Evolutionary conservation across 2,888 invertebrate species (phyloP), one percentile per base, ranked within the genome.

Genomic region (Drosophila acutilabella): DNA sequence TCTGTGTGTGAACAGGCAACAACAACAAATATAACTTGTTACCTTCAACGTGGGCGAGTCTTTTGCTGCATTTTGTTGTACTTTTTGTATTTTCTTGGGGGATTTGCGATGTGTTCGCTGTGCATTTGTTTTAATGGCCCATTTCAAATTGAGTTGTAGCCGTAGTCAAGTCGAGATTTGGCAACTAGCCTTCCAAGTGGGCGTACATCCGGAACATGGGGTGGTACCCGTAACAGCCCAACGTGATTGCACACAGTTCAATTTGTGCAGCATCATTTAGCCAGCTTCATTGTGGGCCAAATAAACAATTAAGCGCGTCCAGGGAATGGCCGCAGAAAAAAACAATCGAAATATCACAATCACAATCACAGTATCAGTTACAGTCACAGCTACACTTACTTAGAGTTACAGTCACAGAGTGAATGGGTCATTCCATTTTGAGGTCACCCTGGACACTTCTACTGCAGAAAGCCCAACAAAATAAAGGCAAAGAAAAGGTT

Each of bases 51-150:
- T 78, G 81, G 77, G 78, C 80, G 78, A 65, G 72, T 80, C 68
- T 64, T 44, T 73, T 69, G 40, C 33, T 30, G 14, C 30, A 60
- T 11, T 36, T 36, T 30, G 30, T 5, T 30, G 30, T 30, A 30
- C 8, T 30, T 30, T 30, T 30, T 30, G 30, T 30, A 8, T 30
- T 36, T 36, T 36, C 13, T 36, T 65, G 58, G 48, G 57, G 60
- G 64, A 56, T 81, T 69, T 80, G 77, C 73, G 78, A 80, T 77
- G 78, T 80, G 79, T 73, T 79, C 67, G 69, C 70, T 71, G 70
- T 88, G 72, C 86, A 80, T 88, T 67, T 77, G 80, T 80, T 88
- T 88, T 83, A 83, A 83, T 83, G 83, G 86, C 72, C 86, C 83
- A 82, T 80, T 86, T 77, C 83, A 66, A 88, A 83, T 83, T 82